Conservation (phyloP, 2,113 vertebrate species). For the Platysteira castanea region DNA sequence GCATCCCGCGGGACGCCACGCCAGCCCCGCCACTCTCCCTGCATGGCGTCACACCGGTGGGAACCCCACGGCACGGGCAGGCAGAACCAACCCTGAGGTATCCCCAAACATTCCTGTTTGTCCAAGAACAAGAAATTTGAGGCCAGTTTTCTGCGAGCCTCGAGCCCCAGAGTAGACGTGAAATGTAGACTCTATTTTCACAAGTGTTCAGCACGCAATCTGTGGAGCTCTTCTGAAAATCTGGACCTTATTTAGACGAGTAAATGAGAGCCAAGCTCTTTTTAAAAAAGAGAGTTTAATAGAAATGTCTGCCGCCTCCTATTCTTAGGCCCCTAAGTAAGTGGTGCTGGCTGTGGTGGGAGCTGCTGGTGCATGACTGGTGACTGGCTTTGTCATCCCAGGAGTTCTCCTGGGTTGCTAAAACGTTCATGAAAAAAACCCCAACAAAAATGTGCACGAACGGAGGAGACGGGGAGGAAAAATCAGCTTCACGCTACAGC, state of each 20-base stretch:
- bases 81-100: not conserved
- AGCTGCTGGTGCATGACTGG: constrained; percentile 31
- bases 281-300: constrained; percentile 35
- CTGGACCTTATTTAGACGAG: constrained; percentile 52
- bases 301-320: constrained; percentile 56
- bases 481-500: not conserved
- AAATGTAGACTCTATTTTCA: constrained; percentile 58
- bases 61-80: not conserved
- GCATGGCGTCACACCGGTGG: not conserved
- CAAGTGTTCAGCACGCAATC: constrained; percentile 56
- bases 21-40: fast-evolving
- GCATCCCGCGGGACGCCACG: not conserved
- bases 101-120: constrained; percentile 3
- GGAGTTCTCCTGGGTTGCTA: not conserved
- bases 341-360: constrained; percentile 34
- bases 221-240: constrained; percentile 48
- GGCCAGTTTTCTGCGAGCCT: not conserved
- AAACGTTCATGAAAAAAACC: not conserved
- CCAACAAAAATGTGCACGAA: not conserved
- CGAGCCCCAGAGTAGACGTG: constrained; percentile 9
- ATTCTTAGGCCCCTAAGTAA: constrained; percentile 54
- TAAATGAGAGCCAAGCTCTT: constrained; percentile 53
- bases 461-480: not conserved
- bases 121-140: constrained; percentile 38
- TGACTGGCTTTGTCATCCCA: constrained; percentile 30